These are phyloP conservation scores for Xylocampa areola DNA, from an alignment of 2,888 invertebrate genomes.

Conservation along the genomic window DNA sequence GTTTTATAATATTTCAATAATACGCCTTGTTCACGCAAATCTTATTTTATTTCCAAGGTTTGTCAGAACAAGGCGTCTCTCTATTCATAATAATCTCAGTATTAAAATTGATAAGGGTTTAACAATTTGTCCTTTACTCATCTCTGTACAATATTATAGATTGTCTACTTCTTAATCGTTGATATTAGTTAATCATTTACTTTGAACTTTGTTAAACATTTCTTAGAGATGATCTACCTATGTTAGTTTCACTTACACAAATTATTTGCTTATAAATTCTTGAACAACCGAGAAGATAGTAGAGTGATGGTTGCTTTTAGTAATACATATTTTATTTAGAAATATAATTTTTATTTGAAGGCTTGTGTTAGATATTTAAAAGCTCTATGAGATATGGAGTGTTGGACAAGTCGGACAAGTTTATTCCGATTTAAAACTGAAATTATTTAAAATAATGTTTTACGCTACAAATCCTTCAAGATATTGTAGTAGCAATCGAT, in stretches of 20 bases:
- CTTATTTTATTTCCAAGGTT: conserved; percentile 40
- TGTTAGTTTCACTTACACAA: conserved; percentile 23
- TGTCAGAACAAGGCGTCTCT: conserved; percentile 34
- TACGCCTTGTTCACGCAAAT: conserved; percentile 41
- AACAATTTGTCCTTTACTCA: conserved; percentile 14
- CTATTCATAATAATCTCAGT: conserved; percentile 36
- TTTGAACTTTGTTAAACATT: conserved; percentile 42
- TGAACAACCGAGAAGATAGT: conserved; percentile 37
- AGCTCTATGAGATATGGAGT: conserved; percentile 51
- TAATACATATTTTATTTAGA: conserved; percentile 21
- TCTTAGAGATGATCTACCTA: conserved; percentile 38
- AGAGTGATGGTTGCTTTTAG: conserved; percentile 1
- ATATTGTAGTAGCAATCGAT: conserved; percentile 22
- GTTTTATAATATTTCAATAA: conserved; percentile 18
- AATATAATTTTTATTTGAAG: conserved; percentile 35
- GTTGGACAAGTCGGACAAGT: conserved; percentile 40
- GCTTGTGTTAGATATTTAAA: conserved; percentile 46
- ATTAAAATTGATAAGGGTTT: conserved; percentile 21
- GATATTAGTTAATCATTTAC: conserved; percentile 8
- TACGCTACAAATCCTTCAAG: conserved; percentile 17
- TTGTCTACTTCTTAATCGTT: conserved; percentile 6
- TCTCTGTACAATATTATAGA: conserved; percentile 29
- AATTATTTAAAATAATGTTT: conserved; percentile 5
- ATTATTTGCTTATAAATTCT: conserved; percentile 48
- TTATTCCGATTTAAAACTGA: conserved; percentile 19